Base-by-base conservation (phyloP, 2,797 vertebrate genomes). In the Falco peregrinus region DNA sequence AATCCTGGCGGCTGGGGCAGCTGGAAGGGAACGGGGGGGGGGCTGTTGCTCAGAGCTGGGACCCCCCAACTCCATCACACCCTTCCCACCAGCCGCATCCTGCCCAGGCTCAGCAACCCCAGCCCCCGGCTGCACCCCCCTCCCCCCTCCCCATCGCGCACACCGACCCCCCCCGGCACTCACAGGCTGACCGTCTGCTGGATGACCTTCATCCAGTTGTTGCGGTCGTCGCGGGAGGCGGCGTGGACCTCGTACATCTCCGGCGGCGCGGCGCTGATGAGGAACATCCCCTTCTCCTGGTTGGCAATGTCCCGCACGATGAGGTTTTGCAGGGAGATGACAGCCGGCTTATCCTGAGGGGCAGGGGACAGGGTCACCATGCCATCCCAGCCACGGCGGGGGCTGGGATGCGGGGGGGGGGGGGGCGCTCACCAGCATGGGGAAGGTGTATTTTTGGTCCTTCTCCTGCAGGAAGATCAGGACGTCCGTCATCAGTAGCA, bases 171-270 rank as follows among this genome's bases (percentile, higher is more conserved):
- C 26, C 6, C 5, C 4, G 6, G 33, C 6, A 96, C 97, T 97
- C 97, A 99, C 99, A 98, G 98, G 94, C 97, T 95, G n/a, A 99
- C 98, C 0, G 98, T 97, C 93, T 99, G 98, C 89, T 99, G 98
- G 94, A 99, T 99, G 81, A 98, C 89, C 14, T 95, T 98, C 98
- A 99, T 99, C 99, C 99, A 99, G 81, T 98, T 98, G 94, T 98
- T 98, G 9, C 99, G 98, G 93, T 99, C 99, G 0, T 99, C 99
- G 9, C 98, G 98, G 7, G 99, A 99, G 0, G 98, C 97, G 0
- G 98, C 97, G 21, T 99, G 98, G 16, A 99, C 98, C 97, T 99
- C 99, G 5, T 99, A 99, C 99, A 99, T 99, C 96, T 99, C 99
- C 0, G 99, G 99, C 0, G 99, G 99, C 2, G 98, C 98, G 0